Conservation (phyloP, 1,140 invertebrate species). For the Latrodectus geometricus region DNA sequence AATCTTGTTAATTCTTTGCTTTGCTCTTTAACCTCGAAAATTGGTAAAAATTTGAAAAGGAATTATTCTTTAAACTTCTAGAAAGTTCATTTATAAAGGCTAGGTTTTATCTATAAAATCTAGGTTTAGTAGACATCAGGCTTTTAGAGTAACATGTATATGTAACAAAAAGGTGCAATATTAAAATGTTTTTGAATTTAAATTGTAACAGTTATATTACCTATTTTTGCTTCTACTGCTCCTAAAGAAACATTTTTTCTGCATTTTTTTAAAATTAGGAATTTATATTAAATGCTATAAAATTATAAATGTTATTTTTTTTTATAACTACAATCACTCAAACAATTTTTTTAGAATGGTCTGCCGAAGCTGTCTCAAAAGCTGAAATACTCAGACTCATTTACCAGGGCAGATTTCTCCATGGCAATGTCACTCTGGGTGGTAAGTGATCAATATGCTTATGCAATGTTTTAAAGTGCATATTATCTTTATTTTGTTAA, state of each 20-base stretch:
- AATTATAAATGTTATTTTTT: constrained; percentile 23
- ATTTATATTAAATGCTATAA: neutral
- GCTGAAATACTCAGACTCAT: constrained; percentile 98
- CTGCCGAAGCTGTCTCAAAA: constrained; percentile 91
- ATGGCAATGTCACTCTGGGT: constrained; percentile 94
- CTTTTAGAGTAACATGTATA: neutral
- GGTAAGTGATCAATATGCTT: constrained; percentile 16
- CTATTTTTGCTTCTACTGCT: neutral
- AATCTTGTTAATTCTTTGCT: too few relatives aligned
- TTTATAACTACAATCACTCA: constrained; percentile 67
- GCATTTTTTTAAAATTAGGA: neutral
- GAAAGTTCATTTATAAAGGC: too few relatives aligned
- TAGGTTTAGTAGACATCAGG: neutral
- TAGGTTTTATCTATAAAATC: too few relatives aligned
- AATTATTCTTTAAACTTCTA: too few relatives aligned
- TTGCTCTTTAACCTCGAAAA: too few relatives aligned
- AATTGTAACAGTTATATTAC: neutral
- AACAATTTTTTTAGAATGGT: constrained; percentile 91
- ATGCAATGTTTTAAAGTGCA: too few relatives aligned
- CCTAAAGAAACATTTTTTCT: neutral
- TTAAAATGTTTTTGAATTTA: neutral
- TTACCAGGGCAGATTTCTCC: constrained; percentile 98
- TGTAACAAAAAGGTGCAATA: too few relatives aligned
- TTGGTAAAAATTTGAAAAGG: too few relatives aligned
- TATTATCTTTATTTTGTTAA: too few relatives aligned